Base-by-base conservation (phyloP, 2,113 vertebrate genomes). In the Geothlypis trichas region DNA sequence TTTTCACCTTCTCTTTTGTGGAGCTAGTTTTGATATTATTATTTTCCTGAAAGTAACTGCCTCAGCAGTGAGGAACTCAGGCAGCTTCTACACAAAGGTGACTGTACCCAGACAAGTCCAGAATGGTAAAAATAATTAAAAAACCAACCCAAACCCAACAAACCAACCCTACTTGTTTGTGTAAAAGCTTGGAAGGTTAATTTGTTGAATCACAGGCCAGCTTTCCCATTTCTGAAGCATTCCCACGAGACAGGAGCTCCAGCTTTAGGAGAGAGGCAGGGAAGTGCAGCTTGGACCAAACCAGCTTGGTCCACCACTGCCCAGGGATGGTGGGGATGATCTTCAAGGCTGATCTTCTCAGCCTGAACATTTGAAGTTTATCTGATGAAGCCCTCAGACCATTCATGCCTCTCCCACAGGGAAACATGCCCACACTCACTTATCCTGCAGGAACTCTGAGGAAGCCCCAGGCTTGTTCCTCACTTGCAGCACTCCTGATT, bases 291-390 rank as follows among this genome's bases (percentile, higher is more conserved):
- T 21, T 42, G 52, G 61, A 33, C 20, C 5, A 24, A 62, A 71
- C 18, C 35, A 75, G 17, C 30, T 63, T n/a, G 49, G 78, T 28
- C 59, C 68, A 30, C 23, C 15, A 9, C 39, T 49, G 30, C 51
- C 44, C 52, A 37, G 44, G 47, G 69, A 47, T 2, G 2, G 24
- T 0, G 9, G 2, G 44, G 54, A 9, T n/a, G 15, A 58, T 21
- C 26, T 72, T 26, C 31, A 33, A 26, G 49, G 49, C 49, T 37
- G 15, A 58, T 21, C 26, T 79, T 28, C 31, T 30, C 65, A n/a
- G 12, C 39, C 63, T n/a, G 23, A 67, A 4, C 2, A 42, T 13
- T 4, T 69, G 4, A 44, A 26, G 21, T 39, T 93, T 42, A 68
- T 58, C 57, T 74, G 22, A 52, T 7, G 17, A 52, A 74, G 44